phyloP scores from a whole-genome alignment of 2,797 vertebrate species.

The Acipenser transmontanus region DNA sequence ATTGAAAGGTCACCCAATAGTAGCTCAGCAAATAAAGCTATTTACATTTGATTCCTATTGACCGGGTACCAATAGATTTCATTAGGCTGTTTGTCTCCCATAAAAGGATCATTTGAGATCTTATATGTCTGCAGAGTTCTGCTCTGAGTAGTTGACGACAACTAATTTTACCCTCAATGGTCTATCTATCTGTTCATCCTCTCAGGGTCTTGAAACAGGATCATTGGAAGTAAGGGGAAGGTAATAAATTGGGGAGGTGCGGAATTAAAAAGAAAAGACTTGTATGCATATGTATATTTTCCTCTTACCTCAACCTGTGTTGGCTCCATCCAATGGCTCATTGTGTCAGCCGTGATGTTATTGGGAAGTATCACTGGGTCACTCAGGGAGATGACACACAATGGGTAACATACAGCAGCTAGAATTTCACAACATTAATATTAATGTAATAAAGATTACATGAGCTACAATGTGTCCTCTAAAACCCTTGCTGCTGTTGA shows the following conservation, averaged over 20 bases:
- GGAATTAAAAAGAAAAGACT: not conserved
- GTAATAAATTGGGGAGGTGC: not conserved
- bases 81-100: conserved; percentile 37
- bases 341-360: conserved; percentile 64
- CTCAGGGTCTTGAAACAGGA: not conserved
- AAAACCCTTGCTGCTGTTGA: no score
- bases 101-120: conserved; percentile 32
- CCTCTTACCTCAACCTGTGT: conserved; percentile 72
- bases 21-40: conserved; percentile 22
- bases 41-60: conserved; percentile 35
- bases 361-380: conserved; percentile 78
- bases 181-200: not conserved
- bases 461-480: no score
- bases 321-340: conserved; percentile 83
- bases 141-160: conserved; percentile 4
- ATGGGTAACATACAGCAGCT: conserved; percentile 79
- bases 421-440: conserved; percentile 16
- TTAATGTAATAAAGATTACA: no score
- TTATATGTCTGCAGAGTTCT: conserved; percentile 18
- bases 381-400: conserved; percentile 70
- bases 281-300: not conserved
- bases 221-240: not conserved
- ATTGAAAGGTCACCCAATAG: conserved; percentile 43
- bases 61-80: conserved; percentile 37
- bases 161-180: conserved; percentile 3